phyloP scores from a whole-genome alignment of 1,140 invertebrate species.

The Hylyphantes graminicola region DNA sequence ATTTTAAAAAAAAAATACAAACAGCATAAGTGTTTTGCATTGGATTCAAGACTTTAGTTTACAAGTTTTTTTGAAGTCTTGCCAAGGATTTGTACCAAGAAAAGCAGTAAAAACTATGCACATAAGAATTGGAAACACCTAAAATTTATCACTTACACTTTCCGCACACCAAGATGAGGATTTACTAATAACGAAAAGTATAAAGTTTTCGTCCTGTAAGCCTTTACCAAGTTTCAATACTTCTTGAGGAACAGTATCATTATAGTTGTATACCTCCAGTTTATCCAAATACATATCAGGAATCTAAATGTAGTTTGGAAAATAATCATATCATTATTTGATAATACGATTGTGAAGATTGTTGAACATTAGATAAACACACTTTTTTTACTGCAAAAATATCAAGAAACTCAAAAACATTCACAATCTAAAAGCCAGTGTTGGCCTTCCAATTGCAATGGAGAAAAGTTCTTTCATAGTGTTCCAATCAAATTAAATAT shows the following conservation, averaged over 20 bases:
- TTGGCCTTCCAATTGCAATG: too few species aligned
- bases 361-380: background rate
- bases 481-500: too few species aligned
- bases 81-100: background rate
- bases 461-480: too few species aligned
- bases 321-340: background rate
- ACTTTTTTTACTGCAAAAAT: background rate
- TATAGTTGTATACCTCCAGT: conserved; percentile 11
- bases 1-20: too few species aligned
- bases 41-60: background rate
- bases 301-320: conserved; percentile 3
- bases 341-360: background rate
- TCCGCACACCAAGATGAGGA: conserved; percentile 17
- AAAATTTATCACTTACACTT: conserved; percentile 1
- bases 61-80: background rate
- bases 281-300: conserved; percentile 28
- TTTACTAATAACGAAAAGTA: conserved; percentile 31
- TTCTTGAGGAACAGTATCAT: background rate
- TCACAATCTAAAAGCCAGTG: too few species aligned
- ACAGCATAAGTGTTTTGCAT: background rate
- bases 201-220: conserved; percentile 6
- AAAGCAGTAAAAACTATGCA: background rate
- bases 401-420: background rate
- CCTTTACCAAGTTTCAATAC: background rate
- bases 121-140: background rate